Percentiles rank a stretch among this genome's conserved stretches.
Conservation (phyloP, 2,888 invertebrate species). For the Tenthredo amoena region DNA sequence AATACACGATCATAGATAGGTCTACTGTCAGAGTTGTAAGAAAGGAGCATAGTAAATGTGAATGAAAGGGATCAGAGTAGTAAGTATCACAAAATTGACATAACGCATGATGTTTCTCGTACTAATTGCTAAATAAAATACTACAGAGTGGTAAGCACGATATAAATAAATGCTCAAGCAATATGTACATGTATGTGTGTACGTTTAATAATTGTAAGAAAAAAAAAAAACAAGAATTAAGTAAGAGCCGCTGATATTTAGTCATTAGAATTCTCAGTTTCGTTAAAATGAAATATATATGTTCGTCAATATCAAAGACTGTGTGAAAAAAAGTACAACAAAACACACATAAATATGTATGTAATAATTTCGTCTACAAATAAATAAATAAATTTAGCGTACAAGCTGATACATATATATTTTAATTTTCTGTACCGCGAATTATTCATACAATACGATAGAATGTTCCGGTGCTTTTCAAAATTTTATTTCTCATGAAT, state of each 20-base stretch:
- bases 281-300: not conserved
- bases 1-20: conserved; percentile 68
- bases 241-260: conserved; percentile 31
- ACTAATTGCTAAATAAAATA: conserved; percentile 72
- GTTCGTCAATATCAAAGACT: not conserved
- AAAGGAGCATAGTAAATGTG: conserved; percentile 20
- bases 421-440: not conserved
- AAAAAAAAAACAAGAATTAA: conserved; percentile 6
- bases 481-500: not conserved
- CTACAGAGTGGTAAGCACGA: conserved; percentile 73
- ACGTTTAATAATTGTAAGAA: conserved; percentile 57
- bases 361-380: conserved; percentile 5
- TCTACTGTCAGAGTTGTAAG: conserved; percentile 37
- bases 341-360: not conserved
- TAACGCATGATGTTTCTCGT: conserved; percentile 58
- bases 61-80: conserved; percentile 55
- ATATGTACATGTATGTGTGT: conserved; percentile 69
- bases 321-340: not conserved
- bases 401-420: not conserved
- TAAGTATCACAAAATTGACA: conserved; percentile 75
- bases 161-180: conserved; percentile 77
- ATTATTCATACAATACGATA: not conserved
- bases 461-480: not conserved
- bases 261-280: conserved; percentile 1
- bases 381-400: conserved; percentile 6